Evolutionary conservation across 1,140 invertebrate species (phyloP), one percentile per base, ranked within the genome.

Genomic region (Trypoxylus dichotomus): DNA sequence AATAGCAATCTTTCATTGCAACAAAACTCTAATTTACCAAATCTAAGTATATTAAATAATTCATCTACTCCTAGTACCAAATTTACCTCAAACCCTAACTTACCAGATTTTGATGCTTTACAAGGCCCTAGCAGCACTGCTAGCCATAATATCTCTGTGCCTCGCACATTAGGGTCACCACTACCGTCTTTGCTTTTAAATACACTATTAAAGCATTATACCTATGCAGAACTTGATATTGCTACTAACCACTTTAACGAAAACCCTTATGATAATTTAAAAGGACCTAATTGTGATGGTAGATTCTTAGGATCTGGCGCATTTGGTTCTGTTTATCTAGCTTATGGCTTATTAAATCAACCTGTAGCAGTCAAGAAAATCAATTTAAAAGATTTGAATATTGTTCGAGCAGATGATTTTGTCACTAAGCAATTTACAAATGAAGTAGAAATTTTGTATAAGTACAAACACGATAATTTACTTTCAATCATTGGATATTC

Each of bases 341-440:
- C 79, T 19, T 84, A 85, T 19, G 86, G 87, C 75, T 76, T 86
- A 3, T 79, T 82, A 2, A 83, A 87, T 77, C 85, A 88, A 77
- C 82, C 84, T 24, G 86, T 93, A 8, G 92, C 92, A 75, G 88
- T 94, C 1, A 94, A 94, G 84, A 89, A 88, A 82, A 82, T 92
- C 80, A 80, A 87, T 84, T 83, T 84, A 81, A 81, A 84, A 80
- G 80, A 84, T 78, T 85, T 81, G 54, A 84, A 86, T 79, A 87
- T 85, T 76, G 85, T 84, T 82, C 84, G 80, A 24, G 54, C 79
- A 77, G 86, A 86, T 76, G 86, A 88, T 77, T 80, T 85, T 37
- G 85, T 87, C 5, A 85, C 87, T 25, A 90, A 90, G 81, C 89
- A 91, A 79, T 93, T 93, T 85, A 88, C 89, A 81, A 91, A 89